phyloP scores from a whole-genome alignment of 2,888 invertebrate genomes.

The Volucella inflata region DNA sequence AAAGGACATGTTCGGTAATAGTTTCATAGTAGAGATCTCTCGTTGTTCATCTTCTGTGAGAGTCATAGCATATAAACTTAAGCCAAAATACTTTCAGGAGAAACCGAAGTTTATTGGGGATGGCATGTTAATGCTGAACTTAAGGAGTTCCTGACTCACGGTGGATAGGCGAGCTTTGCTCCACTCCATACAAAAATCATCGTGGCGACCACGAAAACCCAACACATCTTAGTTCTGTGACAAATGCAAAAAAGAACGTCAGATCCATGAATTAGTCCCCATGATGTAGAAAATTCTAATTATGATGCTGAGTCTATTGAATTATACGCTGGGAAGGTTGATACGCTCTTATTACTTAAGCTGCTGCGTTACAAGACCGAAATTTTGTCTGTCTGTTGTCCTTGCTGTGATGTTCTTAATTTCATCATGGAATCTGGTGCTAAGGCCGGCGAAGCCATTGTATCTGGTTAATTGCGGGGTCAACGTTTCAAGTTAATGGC shows the following conservation, averaged over 20 bases:
- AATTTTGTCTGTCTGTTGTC: conserved; percentile 92
- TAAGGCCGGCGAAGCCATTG: conserved; percentile 98
- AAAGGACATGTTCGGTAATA: too few species aligned
- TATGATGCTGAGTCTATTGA: conserved; percentile 98
- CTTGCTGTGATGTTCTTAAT: conserved; percentile 99
- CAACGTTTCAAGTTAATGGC: conserved; percentile 99
- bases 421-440: conserved; percentile 99
- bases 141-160: conserved; percentile 99
- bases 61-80: conserved; percentile 82
- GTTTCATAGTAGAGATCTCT: conserved; percentile 77
- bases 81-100: conserved; percentile 84
- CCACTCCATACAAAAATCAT: conserved; percentile 99
- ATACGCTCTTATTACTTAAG: conserved; percentile 99
- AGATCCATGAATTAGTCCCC: conserved; percentile 98
- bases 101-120: conserved; percentile 96
- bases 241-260: conserved; percentile 97
- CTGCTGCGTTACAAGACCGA: conserved; percentile 98
- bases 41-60: conserved; percentile 83
- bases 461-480: conserved; percentile 98
- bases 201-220: conserved; percentile 99
- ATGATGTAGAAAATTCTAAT: conserved; percentile 98
- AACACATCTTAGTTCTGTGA: conserved; percentile 99
- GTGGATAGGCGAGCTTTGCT: conserved; percentile 99
- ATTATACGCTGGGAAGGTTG: conserved; percentile 99
- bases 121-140: conserved; percentile 99